Base-by-base conservation (phyloP, 1,140 invertebrate genomes). In the Eueides isabella region DNA sequence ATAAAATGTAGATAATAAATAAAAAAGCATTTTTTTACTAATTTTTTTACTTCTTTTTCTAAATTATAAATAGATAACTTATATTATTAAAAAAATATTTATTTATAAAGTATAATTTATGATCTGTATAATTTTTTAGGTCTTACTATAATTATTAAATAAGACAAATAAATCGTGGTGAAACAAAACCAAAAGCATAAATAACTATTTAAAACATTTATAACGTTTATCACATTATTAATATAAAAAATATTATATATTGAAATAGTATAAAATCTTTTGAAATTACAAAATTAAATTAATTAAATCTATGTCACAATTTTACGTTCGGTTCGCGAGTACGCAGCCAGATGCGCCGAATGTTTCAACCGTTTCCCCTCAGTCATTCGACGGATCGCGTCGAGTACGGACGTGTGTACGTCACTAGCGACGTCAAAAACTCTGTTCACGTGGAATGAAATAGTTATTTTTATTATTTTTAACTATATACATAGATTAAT, bases 361-460 rank as follows among this genome's bases (percentile, higher is more conserved):
- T 84, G 80, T 63, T 79, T 77, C 74, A 80, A 74, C 81, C 79
- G 77, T 72, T 86, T 78, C 76, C 73, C 72, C 74, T 88, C 89
- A 91, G 89, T 92, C 85, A 84, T 82, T 87, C 83, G 82, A 68
- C 82, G 81, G 85, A 77, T 61, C 62, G 73, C 77, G 83, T 78
- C 73, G 88, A 61, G 82, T 31, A 74, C 55, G 77, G 80, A 82
- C 76, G 86, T 87, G 69, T 61, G 48, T 11, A 26, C 79, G 61
- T 62, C 82, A 72, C 55, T 70, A 80, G 75, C 80, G 72, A 82
- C 83, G 82, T 82, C 81, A 77, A 80, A 84, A 83, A 85, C 80
- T 72, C 84, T 78, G 86, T 86, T 80, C 78, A 80, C 82, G 80
- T 84, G 76, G 70, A 69, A 75, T 77, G 73, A 55, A 55, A 55